Conservation (phyloP, 2,113 vertebrate species). For the Crocuta crocuta region DNA sequence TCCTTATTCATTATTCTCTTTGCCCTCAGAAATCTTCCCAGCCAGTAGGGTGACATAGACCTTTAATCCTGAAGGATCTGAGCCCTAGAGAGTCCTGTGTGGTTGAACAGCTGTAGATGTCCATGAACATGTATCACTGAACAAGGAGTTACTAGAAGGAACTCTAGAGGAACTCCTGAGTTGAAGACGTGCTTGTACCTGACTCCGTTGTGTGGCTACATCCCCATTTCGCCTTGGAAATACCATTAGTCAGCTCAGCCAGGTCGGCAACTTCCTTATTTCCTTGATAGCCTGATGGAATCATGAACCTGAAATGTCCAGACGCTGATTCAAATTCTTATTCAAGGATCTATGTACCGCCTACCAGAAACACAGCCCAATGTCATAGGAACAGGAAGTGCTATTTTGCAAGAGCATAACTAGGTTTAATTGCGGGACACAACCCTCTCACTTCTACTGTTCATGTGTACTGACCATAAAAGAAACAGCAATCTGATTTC, state of each 20-base stretch:
- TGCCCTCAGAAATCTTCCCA: not conserved
- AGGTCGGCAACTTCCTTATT: not conserved
- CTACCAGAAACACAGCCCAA: not conserved
- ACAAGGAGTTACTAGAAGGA: not conserved
- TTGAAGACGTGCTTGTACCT: not conserved
- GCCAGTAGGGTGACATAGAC: not conserved
- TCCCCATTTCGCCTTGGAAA: not conserved
- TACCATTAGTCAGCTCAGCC: not conserved
- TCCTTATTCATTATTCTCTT: not conserved
- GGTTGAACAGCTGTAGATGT: not conserved
- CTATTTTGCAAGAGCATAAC: not conserved
- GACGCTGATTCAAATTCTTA: not conserved
- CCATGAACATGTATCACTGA: not conserved
- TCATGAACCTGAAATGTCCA: not conserved
- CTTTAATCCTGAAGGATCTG: not conserved
- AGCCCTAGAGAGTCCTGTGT: not conserved
- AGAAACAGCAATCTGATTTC: not conserved
- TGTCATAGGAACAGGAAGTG: not conserved
- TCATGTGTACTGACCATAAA: not conserved
- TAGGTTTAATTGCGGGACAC: not conserved
- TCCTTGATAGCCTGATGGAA: not conserved
- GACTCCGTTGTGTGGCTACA: not conserved
- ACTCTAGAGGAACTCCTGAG: not conserved
- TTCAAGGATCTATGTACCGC: not conserved
- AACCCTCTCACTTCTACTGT: not conserved